phyloP scores from a whole-genome alignment of 2,888 invertebrate species.

The Belgica antarctica region DNA sequence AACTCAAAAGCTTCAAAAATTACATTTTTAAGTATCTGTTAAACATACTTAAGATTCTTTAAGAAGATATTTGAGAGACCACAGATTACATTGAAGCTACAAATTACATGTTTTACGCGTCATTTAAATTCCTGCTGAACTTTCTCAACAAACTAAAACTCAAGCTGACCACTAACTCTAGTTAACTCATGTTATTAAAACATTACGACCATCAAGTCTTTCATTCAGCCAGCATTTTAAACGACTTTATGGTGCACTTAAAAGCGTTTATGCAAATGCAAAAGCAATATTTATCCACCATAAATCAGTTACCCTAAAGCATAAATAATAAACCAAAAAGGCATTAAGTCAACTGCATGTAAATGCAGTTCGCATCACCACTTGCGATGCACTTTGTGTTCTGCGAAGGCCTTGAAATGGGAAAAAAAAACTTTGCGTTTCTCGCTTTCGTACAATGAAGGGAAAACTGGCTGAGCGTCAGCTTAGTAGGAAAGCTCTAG shows the following conservation, averaged over 20 bases:
- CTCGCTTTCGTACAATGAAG: background rate
- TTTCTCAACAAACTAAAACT: no score
- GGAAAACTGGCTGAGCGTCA: background rate
- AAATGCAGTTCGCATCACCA: slow-evolving; percentile 36
- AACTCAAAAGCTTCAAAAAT: no score
- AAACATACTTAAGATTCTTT: no score
- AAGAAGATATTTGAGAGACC: no score
- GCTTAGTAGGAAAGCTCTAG: background rate
- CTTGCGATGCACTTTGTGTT: slow-evolving; percentile 3
- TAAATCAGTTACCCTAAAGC: slow-evolving; percentile 29
- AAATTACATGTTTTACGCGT: no score
- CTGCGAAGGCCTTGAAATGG: slow-evolving; percentile 24
- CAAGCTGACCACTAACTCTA: no score
- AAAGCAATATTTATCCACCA: slow-evolving; percentile 21
- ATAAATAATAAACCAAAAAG: background rate
- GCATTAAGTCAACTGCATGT: slow-evolving; percentile 5
- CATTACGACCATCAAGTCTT: no score
- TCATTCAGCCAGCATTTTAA: no score
- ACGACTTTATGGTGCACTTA: background rate
- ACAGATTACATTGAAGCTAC: no score
- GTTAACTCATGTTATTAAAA: no score
- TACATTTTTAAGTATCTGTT: no score
- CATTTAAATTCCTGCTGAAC: no score
- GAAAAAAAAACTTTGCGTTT: slow-evolving; percentile 7
- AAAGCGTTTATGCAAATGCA: slow-evolving; percentile 22